A percentile compares a stretch with the other conserved stretches of the same genome.
phyloP scores from a whole-genome alignment of 1,140 invertebrate species.

The Lutraria rhynchaena region DNA sequence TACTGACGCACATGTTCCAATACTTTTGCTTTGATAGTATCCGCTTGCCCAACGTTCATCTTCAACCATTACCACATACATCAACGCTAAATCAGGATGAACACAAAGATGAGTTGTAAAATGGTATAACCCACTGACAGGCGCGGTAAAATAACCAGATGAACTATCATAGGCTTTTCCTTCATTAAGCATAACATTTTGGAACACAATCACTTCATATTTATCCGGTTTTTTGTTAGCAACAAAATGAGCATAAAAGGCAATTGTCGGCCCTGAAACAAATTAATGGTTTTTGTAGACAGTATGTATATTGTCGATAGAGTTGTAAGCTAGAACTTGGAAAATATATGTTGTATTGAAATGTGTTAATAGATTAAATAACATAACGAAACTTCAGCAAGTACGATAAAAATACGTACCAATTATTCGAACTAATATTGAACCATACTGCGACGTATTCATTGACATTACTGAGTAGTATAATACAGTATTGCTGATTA shows the following conservation, averaged over 20 bases:
- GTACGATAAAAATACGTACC: too few species aligned
- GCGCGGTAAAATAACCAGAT: slow-evolving; percentile 21
- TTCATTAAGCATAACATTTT: slow-evolving; percentile 32
- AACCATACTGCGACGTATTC: too few species aligned
- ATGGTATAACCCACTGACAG: slow-evolving; percentile 9
- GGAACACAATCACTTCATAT: slow-evolving; percentile 32
- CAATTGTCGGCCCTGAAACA: too few species aligned
- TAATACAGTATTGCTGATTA: too few species aligned
- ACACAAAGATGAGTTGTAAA: slow-evolving; percentile 2
- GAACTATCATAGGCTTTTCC: not conserved
- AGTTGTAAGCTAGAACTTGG: too few species aligned
- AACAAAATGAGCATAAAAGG: not conserved
- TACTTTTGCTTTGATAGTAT: not conserved
- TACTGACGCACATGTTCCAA: not conserved
- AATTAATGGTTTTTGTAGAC: too few species aligned
- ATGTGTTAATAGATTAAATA: too few species aligned
- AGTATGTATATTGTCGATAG: too few species aligned
- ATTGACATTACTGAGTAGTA: too few species aligned
- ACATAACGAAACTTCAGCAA: too few species aligned
- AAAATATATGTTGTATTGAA: too few species aligned
- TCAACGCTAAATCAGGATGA: not conserved
- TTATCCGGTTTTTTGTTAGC: slow-evolving; percentile 17
- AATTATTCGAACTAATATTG: too few species aligned
- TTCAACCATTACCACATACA: not conserved
- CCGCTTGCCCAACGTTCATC: not conserved